Percentiles rank a stretch among this genome's conserved stretches.
phyloP scores from a whole-genome alignment of 2,888 invertebrate genomes.

The Lycaena phlaeas region DNA sequence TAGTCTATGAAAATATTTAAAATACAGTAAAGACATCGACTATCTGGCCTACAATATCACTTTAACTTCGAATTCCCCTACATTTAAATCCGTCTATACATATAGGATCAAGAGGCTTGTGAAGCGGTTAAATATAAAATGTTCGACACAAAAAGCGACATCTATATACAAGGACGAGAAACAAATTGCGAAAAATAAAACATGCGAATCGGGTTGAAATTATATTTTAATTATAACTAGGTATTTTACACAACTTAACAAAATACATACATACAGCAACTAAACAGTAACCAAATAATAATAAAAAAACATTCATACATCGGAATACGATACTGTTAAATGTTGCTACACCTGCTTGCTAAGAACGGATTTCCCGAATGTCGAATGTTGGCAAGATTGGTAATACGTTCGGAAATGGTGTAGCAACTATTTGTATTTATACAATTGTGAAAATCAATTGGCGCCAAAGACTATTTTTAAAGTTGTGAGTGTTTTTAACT shows the following conservation, averaged over 20 bases:
- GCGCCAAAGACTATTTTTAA: slow-evolving; percentile 5
- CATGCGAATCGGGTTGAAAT: slow-evolving; percentile 57
- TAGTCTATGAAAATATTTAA: slow-evolving; percentile 54
- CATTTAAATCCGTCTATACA: slow-evolving; percentile 43
- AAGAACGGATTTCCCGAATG: slow-evolving; percentile 10
- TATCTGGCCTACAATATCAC: slow-evolving; percentile 52
- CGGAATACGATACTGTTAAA: slow-evolving; percentile 21
- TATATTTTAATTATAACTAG: slow-evolving; percentile 65
- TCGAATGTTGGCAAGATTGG: slow-evolving; percentile 22
- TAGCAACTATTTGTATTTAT: slow-evolving; percentile 7
- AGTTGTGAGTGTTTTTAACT: no score
- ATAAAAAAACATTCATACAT: slow-evolving; percentile 48
- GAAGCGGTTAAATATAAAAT: slow-evolving; percentile 8
- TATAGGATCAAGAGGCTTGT: slow-evolving; percentile 22
- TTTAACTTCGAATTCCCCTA: slow-evolving; percentile 38
- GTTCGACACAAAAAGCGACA: slow-evolving; percentile 24
- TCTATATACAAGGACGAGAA: slow-evolving; percentile 31
- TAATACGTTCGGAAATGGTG: slow-evolving; percentile 11
- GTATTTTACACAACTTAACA: slow-evolving; percentile 73
- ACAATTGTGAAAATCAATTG: slow-evolving; percentile 1
- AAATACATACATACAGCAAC: slow-evolving; percentile 70
- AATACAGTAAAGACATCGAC: slow-evolving; percentile 63
- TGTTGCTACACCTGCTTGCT: slow-evolving; percentile 14
- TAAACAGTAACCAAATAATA: slow-evolving; percentile 65
- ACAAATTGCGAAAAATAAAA: slow-evolving; percentile 44